Evolutionary conservation across 1,140 invertebrate genomes (phyloP), one percentile per base, ranked within the genome.

Genomic region (Pararge aegeria): DNA sequence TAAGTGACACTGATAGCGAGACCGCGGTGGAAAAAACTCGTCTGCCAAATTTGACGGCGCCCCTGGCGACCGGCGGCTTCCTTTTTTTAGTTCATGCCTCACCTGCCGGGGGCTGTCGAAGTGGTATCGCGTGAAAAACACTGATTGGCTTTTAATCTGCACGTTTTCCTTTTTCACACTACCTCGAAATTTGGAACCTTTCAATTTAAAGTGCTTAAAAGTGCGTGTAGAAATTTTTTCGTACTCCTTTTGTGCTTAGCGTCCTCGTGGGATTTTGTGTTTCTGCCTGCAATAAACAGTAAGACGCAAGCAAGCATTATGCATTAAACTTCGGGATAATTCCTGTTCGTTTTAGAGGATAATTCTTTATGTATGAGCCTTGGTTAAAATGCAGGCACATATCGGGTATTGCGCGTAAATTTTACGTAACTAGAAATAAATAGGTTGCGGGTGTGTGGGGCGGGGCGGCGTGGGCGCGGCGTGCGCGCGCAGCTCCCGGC

Each of bases 371-470:
- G 24, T 55, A 46, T 7, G 12, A 30, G 13, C 13, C 15, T 29
- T 13, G 37, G 20, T 74, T 82, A 78, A 74, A 82, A 81, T 83
- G 84, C 84, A 86, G 74, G 72, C 72, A 77, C 62, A 73, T 85
- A 89, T 87, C 71, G 79, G 73, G 78, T 83, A 83, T 86, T 87
- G 80, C 84, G 83, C 86, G 86, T 89, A 89, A 89, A 89, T 87
- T 89, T 87, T 89, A 89, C 86, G 86, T 89, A 89, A 89, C 86
- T 86, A 89, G 86, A 84, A 87, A 87, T 86, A 89, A 89, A 89
- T 89, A 89, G 86, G 86, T 89, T 89, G 86, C 84, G 86, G 86
- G 83, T 86, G 78, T 81, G 83, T 78, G 83, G 83, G 83, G 83
- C 80, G 86, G 84, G 76, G 74, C 77, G 77, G 75, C n/a, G 77